phyloP scores from a whole-genome alignment of 2,888 invertebrate species.

The Melanostoma scalare region DNA sequence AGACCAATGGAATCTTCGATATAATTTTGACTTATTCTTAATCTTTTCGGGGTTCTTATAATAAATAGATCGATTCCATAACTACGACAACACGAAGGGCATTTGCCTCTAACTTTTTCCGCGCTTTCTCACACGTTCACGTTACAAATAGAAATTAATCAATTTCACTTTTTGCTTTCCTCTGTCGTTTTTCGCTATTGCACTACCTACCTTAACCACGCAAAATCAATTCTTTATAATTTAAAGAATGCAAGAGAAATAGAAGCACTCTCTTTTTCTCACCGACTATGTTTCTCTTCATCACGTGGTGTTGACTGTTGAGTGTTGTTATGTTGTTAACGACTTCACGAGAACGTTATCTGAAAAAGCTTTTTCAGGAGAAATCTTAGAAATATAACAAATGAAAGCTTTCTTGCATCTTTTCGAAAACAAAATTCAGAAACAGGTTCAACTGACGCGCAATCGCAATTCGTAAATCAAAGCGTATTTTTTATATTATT shows the following conservation, averaged over 20 bases:
- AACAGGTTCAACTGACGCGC: constrained; percentile 56
- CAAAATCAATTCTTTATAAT: constrained; percentile 19
- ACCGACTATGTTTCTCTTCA: background rate
- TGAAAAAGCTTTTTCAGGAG: constrained; percentile 3
- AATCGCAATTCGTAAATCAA: background rate
- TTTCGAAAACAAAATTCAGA: constrained; percentile 23
- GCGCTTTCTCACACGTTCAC: constrained; percentile 6
- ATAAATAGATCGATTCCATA: background rate
- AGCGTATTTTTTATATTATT: too few species aligned
- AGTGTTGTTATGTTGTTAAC: too few species aligned
- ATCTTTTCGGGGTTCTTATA: background rate
- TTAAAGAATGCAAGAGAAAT: constrained; percentile 27
- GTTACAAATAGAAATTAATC: constrained; percentile 50
- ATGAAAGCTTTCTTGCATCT: background rate
- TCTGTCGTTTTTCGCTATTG: background rate
- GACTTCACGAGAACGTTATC: background rate
- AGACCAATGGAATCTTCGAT: too few species aligned
- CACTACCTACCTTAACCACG: constrained; percentile 16
- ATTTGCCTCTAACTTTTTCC: constrained; percentile 43
- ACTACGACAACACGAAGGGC: constrained; percentile 43
- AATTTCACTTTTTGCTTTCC: constrained; percentile 58
- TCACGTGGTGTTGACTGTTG: background rate
- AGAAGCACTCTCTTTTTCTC: constrained; percentile 9
- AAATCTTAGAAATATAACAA: background rate
- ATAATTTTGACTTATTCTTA: background rate